These are phyloP conservation scores for Nematolebias whitei DNA, from an alignment of 2,113 vertebrate species.

Conservation along the genomic window DNA sequence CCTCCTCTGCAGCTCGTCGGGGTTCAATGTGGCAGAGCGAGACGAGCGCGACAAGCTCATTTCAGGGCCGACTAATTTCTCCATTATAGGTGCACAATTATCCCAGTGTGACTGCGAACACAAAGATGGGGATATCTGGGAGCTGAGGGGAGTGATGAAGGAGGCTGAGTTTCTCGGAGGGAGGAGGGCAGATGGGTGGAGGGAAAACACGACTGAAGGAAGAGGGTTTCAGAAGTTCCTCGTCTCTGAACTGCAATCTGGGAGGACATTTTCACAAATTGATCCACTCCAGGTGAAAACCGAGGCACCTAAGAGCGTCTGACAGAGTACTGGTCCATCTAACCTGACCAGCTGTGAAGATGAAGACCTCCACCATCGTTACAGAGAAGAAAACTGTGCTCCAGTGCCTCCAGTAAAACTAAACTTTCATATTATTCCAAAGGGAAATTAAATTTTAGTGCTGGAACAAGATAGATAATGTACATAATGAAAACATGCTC, in stretches of 20 bases:
- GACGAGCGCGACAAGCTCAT: slow-evolving; percentile 68
- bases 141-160: slow-evolving; percentile 38
- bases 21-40: slow-evolving; percentile 66
- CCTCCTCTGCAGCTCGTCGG: slow-evolving; percentile 46
- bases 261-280: slow-evolving; percentile 54
- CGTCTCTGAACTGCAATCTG: too few relatives aligned
- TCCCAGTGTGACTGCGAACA: slow-evolving; percentile 71
- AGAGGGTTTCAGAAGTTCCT: slow-evolving; percentile 41
- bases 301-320: too few relatives aligned
- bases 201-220: slow-evolving; percentile 9
- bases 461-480: slow-evolving; percentile 21
- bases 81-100: slow-evolving; percentile 79
- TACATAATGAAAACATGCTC: slow-evolving; percentile 17
- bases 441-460: slow-evolving; percentile 17
- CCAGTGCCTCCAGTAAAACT: slow-evolving; percentile 6
- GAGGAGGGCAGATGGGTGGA: slow-evolving; percentile 11
- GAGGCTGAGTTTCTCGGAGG: slow-evolving; percentile 32
- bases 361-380: background rate
- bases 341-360: too few relatives aligned
- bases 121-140: slow-evolving; percentile 63
- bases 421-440: slow-evolving; percentile 14
- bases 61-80: slow-evolving; percentile 81
- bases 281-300: slow-evolving; percentile 22
- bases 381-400: background rate
- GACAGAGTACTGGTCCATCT: too few relatives aligned